These are phyloP conservation scores for Eupleurogrammus muticus DNA, from an alignment of 2,797 vertebrate species.

Conservation along the genomic window DNA sequence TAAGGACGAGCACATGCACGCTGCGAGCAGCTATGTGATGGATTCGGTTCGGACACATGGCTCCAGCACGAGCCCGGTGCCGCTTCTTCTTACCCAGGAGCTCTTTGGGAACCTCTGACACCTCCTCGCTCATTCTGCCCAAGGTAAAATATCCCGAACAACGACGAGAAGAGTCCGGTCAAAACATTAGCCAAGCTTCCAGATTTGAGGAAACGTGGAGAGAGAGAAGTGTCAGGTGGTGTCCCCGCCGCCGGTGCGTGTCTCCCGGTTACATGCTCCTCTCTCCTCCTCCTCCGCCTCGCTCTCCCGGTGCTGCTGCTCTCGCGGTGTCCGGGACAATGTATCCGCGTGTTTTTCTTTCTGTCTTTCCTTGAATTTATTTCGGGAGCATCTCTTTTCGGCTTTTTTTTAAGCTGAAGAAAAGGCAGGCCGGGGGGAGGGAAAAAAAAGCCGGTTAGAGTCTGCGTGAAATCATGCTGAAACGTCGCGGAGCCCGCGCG, in stretches of 20 bases:
- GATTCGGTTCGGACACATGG: conserved; percentile 60
- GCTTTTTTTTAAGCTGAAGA: background rate
- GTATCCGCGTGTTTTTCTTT: conserved; percentile 58
- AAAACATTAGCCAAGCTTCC: conserved; percentile 45
- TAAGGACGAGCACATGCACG: conserved; percentile 1
- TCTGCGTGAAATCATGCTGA: conserved; percentile 47
- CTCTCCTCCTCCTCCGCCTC: conserved; percentile 32
- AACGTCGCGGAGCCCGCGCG: conserved; percentile 12
- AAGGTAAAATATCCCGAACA: conserved; percentile 48
- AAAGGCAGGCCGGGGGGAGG: background rate
- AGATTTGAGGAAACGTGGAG: conserved; percentile 25
- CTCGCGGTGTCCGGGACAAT: conserved; percentile 63
- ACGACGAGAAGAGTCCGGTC: conserved; percentile 23
- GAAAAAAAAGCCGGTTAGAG: conserved; percentile 6
- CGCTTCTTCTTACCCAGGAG: conserved; percentile 87
- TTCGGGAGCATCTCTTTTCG: conserved; percentile 61
- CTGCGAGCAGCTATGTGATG: background rate
- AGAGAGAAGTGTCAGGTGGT: conserved; percentile 75
- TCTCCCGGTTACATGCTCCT: conserved; percentile 78
- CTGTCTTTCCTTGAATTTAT: no score
- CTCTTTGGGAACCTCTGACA: conserved; percentile 90
- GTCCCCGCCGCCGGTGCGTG: conserved; percentile 52
- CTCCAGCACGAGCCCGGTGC: conserved; percentile 17
- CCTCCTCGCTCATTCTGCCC: conserved; percentile 89
- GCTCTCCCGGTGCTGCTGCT: conserved; percentile 15